Evolutionary conservation across 2,113 vertebrate species (phyloP), one percentile per base, ranked within the genome.

Genomic region (Indicator indicator): DNA sequence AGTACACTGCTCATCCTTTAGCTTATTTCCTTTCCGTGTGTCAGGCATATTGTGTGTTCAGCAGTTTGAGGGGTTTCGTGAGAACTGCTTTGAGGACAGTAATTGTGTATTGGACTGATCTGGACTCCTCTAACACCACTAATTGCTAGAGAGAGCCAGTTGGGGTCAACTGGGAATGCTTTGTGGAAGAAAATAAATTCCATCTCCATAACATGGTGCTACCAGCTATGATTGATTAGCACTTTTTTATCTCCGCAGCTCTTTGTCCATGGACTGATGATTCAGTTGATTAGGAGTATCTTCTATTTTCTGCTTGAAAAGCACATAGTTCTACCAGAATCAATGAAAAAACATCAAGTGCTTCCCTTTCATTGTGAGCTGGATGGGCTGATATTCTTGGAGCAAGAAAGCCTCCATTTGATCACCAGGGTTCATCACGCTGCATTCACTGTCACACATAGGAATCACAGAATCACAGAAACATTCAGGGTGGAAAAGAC

Each of bases 341-440:
- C 90, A 78, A 96, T 96, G 95, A 95, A 94, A 92, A 96, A 96
- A 94, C 94, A 95, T 90, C 81, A 90, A 94, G 90, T 42, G 87
- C 85, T 85, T 93, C 63, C 67, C 64, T 90, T 78, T 86, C 75
- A 90, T 93, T 93, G 86, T 82, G 81, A 75, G 76, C 13, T 0
- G 65, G 80, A 83, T 58, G 80, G 83, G 83, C 92, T 87, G 89
- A 65, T 44, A 85, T 67, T 89, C 59, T 79, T n/a, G 50, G 68
- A 91, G 85, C 40, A 83, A 58, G 74, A 24, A 91, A 87, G 82
- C 75, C 85, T 72, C 26, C 52, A 85, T 73, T 91, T 93, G 72
- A 89, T 83, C 85, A 76, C 67, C 11, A 0, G 59, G 38, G 71
- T 91, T 89, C 71, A 82, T 76, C 36, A 79, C 63, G 36, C 92